phyloP scores from a whole-genome alignment of 2,797 vertebrate genomes.

The Hozukius guyotensis region DNA sequence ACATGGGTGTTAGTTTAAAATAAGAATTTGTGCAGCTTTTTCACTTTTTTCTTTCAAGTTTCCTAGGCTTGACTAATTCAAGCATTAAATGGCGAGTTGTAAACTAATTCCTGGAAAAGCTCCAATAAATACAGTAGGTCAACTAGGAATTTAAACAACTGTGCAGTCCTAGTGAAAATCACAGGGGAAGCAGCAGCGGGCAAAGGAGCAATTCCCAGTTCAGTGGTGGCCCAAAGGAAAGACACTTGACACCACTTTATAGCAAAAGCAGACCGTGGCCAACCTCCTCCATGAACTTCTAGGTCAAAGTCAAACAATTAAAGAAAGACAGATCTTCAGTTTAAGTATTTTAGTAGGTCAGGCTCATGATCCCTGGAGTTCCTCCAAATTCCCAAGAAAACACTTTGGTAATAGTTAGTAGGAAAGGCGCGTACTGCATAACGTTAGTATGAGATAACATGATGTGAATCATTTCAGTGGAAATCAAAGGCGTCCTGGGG shows the following conservation, averaged over 20 bases:
- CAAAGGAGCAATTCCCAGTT: conserved; percentile 46
- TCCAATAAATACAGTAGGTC: conserved; percentile 26
- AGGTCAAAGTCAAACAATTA: conserved; percentile 56
- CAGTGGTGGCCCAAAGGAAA: conserved; percentile 44
- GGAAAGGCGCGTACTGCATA: neutral
- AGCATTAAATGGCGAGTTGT: neutral
- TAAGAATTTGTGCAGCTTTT: neutral
- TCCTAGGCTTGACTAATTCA: neutral
- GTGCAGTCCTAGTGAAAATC: conserved; percentile 44
- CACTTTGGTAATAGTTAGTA: neutral
- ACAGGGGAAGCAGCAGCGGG: conserved; percentile 35
- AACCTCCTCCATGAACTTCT: conserved; percentile 37
- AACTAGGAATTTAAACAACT: conserved; percentile 52
- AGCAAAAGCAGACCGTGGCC: conserved; percentile 67
- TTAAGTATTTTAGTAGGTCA: conserved; percentile 37
- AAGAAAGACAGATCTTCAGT: conserved; percentile 6
- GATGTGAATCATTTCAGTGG: neutral
- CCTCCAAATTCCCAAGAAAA: conserved; percentile 10
- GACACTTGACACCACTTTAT: conserved; percentile 73
- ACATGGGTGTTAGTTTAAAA: neutral
- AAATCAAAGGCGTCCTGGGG: neutral
- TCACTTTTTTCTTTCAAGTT: neutral
- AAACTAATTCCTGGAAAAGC: conserved; percentile 34
- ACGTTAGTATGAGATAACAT: conserved; percentile 6
- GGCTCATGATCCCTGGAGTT: conserved; percentile 9